Conservation (phyloP, 2,888 invertebrate genomes). For the Iphiclides podalirius region DNA sequence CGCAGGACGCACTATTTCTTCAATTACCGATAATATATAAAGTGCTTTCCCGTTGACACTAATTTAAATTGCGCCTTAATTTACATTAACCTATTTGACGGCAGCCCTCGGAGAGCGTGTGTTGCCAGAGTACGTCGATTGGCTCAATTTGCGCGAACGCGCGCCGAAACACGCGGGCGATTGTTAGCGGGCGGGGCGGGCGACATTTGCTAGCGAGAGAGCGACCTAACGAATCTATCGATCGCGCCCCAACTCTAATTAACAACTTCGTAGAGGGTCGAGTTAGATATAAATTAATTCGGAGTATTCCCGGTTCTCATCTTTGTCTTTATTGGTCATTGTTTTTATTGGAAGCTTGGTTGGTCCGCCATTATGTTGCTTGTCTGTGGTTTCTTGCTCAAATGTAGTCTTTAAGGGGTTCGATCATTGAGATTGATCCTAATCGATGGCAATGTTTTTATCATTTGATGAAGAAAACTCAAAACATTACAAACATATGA, state of each 20-base stretch:
- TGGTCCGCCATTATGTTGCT: too few species aligned
- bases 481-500: too few species aligned
- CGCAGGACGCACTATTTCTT: not conserved
- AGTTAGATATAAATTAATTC: not conserved
- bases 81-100: not conserved
- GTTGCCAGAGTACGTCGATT: conserved; percentile 50
- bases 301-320: not conserved
- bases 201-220: not conserved
- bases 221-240: conserved; percentile 11
- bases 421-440: too few species aligned
- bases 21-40: not conserved
- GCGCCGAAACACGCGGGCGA: conserved; percentile 31
- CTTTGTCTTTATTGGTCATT: too few species aligned
- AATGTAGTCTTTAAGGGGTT: too few species aligned
- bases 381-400: too few species aligned
- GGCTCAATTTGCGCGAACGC: conserved; percentile 54
- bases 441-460: too few species aligned
- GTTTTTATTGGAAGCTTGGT: too few species aligned
- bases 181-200: conserved; percentile 40
- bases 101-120: conserved; percentile 22
- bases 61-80: not conserved
- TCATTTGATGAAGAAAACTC: too few species aligned
- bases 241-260: conserved; percentile 19
- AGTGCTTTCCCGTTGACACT: not conserved
- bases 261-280: conserved; percentile 6